Conservation (phyloP, 2,888 invertebrate genomes). For the Podotricha telesiphe region DNA sequence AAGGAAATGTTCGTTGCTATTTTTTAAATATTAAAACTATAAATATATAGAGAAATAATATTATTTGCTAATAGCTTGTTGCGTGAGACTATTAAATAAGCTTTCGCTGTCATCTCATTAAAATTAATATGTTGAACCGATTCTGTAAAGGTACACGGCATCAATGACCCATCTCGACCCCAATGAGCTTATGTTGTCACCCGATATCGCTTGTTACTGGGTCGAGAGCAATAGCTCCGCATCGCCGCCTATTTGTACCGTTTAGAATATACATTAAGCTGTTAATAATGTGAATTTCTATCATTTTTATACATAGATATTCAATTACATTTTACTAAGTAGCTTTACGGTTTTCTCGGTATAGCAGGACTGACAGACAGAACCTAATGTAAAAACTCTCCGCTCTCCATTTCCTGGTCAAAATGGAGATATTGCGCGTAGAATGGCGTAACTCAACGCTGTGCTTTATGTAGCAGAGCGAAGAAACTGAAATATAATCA, state of each 20-base stretch:
- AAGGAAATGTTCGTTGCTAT: conserved; percentile 28
- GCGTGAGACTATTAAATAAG: conserved; percentile 26
- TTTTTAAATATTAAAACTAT: not conserved
- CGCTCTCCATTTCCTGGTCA: too few species aligned
- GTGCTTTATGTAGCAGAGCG: too few species aligned
- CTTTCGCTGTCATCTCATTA: conserved; percentile 41
- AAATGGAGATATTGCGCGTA: too few species aligned
- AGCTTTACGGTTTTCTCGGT: too few species aligned
- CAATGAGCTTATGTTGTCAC: conserved; percentile 57
- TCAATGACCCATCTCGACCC: conserved; percentile 51
- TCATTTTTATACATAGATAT: too few species aligned
- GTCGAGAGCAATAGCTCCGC: conserved; percentile 65
- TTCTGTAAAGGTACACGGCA: conserved; percentile 43
- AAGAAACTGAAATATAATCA: too few species aligned
- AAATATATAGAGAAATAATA: too few species aligned
- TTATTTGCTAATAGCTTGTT: too few species aligned
- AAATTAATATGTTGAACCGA: conserved; percentile 45
- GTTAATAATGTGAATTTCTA: conserved; percentile 8
- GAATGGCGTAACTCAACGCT: too few species aligned
- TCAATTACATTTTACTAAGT: too few species aligned
- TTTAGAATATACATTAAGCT: conserved; percentile 57
- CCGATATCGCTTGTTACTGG: conserved; percentile 65
- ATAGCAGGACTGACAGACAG: too few species aligned
- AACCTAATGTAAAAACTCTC: too few species aligned
- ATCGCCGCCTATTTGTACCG: conserved; percentile 74